Percentiles rank a stretch among this genome's conserved stretches.
These are phyloP conservation scores for Raja brachyura DNA, from an alignment of 2,113 vertebrate genomes.

Conservation along the genomic window DNA sequence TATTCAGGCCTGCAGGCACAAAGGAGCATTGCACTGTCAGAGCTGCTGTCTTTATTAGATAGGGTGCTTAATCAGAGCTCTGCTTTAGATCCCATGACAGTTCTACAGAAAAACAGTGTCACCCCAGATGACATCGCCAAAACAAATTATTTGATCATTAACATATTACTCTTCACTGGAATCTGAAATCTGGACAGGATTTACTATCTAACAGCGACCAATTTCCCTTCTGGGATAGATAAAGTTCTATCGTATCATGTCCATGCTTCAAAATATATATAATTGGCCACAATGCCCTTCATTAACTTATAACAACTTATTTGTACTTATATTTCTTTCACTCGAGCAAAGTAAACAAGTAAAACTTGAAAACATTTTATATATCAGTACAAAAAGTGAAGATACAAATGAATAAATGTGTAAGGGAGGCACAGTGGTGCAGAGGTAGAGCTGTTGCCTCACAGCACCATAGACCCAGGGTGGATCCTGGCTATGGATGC, in stretches of 20 bases:
- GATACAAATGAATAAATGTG: neutral
- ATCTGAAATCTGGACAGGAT: neutral
- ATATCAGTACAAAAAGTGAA: neutral
- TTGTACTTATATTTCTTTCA: neutral
- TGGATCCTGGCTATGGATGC: too few species aligned
- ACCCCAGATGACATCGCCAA: neutral
- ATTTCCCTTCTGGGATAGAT: too few species aligned
- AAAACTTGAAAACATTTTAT: neutral
- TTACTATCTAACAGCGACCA: neutral
- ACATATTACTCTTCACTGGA: neutral
- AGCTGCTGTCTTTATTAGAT: neutral
- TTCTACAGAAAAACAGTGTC: neutral
- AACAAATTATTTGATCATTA: neutral
- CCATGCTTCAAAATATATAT: neutral
- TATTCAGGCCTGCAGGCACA: neutral
- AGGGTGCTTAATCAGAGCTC: neutral
- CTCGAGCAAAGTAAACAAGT: neutral
- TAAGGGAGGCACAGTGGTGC: too few species aligned
- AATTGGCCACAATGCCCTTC: neutral
- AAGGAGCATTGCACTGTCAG: neutral
- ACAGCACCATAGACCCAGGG: too few species aligned
- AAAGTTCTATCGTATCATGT: too few species aligned
- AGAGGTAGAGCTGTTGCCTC: too few species aligned
- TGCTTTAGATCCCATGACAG: neutral
- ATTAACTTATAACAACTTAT: too few species aligned